Evolutionary conservation across 2,888 invertebrate species (phyloP), one percentile per base, ranked within the genome.

Genomic region (Netelia virgata): DNA sequence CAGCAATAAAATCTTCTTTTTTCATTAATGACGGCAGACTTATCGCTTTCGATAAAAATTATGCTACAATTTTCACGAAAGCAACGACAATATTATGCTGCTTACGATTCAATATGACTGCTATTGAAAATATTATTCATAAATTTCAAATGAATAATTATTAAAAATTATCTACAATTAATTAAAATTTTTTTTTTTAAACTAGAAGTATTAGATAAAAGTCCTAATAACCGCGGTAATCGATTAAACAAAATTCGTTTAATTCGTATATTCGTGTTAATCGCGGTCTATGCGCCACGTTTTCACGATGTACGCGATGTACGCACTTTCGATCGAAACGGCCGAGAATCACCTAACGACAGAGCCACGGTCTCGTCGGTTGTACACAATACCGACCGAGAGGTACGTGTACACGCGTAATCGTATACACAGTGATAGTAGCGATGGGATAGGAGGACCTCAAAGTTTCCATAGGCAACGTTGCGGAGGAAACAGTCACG

Each of bases 401-500:
- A 74, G 23, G 55, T 18, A 50, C 20, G 16, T 57, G 72, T 43
- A 50, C 41, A 47, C 14, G 14, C 47, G 14, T 47, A 47, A 14
- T 10, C 47, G 47, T 47, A 47, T 0, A 14, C 47, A 47, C 14
- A 47, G 47, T 47, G 23, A 16, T 2, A 59, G 47, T 47, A 47
- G 47, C 14, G 14, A 9, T 2, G 66, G 36, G 28, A 18, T 55
- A 10, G 16, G 70, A 47, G 47, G 10, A 47, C 10, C 14, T 47
- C 47, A 47, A 14, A 47, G 47, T 47, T 47, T 47, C 47, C 14
- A 10, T 47, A 14, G 47, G 14, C 14, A 47, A 47, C 47, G 47
- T 47, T 47, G 47, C 47, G 28, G 28, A 47, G 84, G 82, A 81
- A 86, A 78, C 85, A 85, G 83, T 72, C 59, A 63, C 77, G 66